Evolutionary conservation across 2,113 vertebrate genomes (phyloP), one percentile per base, ranked within the genome.

Genomic region (Callochromis pleurospilus): DNA sequence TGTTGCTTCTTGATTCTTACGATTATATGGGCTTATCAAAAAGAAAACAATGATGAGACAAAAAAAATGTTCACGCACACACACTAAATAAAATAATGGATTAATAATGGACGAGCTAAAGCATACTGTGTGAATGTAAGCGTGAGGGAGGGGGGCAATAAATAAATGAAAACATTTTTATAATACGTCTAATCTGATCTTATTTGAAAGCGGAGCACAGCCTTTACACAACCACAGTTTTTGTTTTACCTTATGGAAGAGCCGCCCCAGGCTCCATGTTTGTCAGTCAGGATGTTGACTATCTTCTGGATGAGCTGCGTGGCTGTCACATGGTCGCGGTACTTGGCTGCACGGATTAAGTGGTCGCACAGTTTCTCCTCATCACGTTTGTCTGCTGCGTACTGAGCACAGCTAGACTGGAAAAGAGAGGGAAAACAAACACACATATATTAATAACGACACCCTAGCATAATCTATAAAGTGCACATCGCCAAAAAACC

Each of bases 351-450:
- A 12, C 97, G 96, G 95, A 99, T 99, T 94, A 99, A 96, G 91
- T 99, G 98, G 93, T 99, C 98, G 75, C 98, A 99, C 98, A 99
- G 98, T 94, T 99, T 99, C 93, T 99, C 99, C 92, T 99, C 98
- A 81, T 99, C 98, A 13, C 99, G 95, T 91, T 98, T 99, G 88
- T 99, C 98, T 40, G 98, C 97, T 6, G 98, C 95, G 90, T 99
- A 99, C 95, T 99, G 98, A 53, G 99, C 99, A 90, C 97, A 98
- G 54, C 97, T 93, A 3, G 99, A 99, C 99, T 99, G 90, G 9
- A 83, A 38, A 33, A 42, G 9, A 81, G n/a, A 80, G 6, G 65
- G 7, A 8, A 82, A 60, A 83, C 42, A 81, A 11, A 55, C 11
- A 26, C 15, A 62, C 15, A 77, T 49, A 31, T 9, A 19, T 80